A percentile compares a stretch with the other conserved stretches of the same genome.
Conservation (phyloP, 2,888 invertebrate species). For the Phoenoteleia sp. region DNA sequence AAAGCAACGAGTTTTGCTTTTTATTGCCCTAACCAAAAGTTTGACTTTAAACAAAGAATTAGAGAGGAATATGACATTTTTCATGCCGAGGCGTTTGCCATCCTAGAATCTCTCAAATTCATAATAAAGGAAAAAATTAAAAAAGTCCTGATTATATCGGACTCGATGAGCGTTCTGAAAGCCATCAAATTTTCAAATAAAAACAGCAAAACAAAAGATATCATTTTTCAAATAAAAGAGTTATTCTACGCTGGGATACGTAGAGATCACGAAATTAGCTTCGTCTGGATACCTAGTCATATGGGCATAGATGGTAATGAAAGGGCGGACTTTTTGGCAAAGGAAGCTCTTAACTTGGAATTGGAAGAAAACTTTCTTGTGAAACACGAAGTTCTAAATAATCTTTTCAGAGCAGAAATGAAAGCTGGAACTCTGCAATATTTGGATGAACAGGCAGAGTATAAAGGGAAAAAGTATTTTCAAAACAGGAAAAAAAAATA, state of each 20-base stretch:
- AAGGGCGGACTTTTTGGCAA: not conserved
- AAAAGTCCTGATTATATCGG: not conserved
- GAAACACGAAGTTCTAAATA: too few species aligned
- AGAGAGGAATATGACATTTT: too few species aligned
- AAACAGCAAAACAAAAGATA: not conserved
- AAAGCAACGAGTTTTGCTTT: too few species aligned
- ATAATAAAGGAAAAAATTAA: not conserved
- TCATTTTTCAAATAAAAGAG: not conserved
- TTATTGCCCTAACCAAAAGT: too few species aligned
- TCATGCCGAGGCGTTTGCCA: not conserved
- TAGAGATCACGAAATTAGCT: not conserved
- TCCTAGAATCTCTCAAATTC: not conserved
- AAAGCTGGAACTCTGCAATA: not conserved
- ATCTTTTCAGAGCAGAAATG: too few species aligned
- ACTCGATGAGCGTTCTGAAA: not conserved
- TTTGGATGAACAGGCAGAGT: not conserved
- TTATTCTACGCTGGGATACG: not conserved
- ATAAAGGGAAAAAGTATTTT: not conserved
- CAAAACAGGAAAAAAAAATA: not conserved
- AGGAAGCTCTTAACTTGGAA: too few species aligned
- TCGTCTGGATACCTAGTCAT: slow-evolving; percentile 10
- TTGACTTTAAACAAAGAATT: too few species aligned
- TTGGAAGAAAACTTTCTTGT: too few species aligned
- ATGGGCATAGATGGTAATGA: slow-evolving; percentile 14
- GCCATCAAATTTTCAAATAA: not conserved